Evolutionary conservation across 2,113 vertebrate genomes (phyloP), one percentile per base, ranked within the genome.

Genomic region (Neolamprologus toae): DNA sequence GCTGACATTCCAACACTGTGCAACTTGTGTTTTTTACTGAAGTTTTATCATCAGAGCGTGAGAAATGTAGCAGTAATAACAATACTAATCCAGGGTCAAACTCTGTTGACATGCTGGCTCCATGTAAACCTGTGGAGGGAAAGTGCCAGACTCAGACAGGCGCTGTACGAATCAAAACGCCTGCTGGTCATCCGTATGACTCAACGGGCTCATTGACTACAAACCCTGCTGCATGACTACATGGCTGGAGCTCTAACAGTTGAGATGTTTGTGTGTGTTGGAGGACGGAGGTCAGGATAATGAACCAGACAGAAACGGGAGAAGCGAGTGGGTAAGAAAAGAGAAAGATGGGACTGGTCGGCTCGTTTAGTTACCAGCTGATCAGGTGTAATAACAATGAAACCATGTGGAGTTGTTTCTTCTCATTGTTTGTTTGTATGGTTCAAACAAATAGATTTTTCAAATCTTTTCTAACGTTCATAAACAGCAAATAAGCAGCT

Each of bases 101-200:
- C 11, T 76, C 59, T 89, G 57, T 71, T 76, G 66, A 84, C 49
- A 21, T 28, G 42, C 51, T 53, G 35, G 73, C 47, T 71, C 10
- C 33, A 33, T 61, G 59, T 82, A 76, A 40, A 55, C 26, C n/a
- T 57, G 2, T 0, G 0, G 21, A 55, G 9, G 11, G 49, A 86
- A 63, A 14, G 61, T 57, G 80, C 49, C 47, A 21, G 26, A 28
- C 73, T 86, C 21, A 79, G 71, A 92, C 68, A 47, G 84, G 79
- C 63, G 66, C 23, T 84, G 4, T n/a, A 23, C 54, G 61, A 26
- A 51, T 55, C 76, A 16, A 55, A 53, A 55, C 28, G 51, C 54
- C 21, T 47, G 66, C 13, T 53, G 61, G 53, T 81, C 37, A 37
- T 57, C 23, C 8, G 28, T 61, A 9, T 88, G 83, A 88, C 80